phyloP scores from a whole-genome alignment of 2,113 vertebrate genomes.

The Boulengeromyrus knoepffleri region DNA sequence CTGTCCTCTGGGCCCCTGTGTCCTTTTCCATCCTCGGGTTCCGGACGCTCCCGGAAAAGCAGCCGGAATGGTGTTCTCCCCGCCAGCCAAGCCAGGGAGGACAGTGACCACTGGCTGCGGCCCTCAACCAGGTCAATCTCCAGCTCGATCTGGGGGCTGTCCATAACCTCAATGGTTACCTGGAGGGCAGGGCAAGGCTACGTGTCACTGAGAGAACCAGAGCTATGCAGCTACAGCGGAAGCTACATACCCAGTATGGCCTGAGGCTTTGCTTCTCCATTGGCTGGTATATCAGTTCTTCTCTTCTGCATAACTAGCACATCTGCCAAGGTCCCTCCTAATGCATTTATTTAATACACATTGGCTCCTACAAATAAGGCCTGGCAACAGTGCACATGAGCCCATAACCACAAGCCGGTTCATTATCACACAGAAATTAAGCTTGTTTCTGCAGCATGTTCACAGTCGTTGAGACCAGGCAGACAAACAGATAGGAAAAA shows the following conservation, averaged over 20 bases:
- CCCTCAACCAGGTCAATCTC: conserved; percentile 75
- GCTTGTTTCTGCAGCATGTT: background rate
- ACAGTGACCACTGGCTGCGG: conserved; percentile 65
- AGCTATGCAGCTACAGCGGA: background rate
- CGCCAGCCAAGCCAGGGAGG: conserved; percentile 59
- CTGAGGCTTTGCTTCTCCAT: background rate
- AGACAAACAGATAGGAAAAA: conserved; percentile 14
- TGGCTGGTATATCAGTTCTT: background rate
- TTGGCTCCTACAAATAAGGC: background rate
- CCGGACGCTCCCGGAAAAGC: conserved; percentile 74
- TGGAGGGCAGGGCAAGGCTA: conserved; percentile 31
- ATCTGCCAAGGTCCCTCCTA: background rate
- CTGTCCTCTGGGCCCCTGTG: conserved; percentile 50
- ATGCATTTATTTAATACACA: background rate
- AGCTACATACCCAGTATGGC: background rate
- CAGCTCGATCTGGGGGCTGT: conserved; percentile 69
- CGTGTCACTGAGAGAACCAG: conserved; percentile 15
- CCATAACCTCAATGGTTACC: conserved; percentile 79
- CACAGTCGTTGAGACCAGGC: conserved; percentile 15
- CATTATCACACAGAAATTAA: background rate
- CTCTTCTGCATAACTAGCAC: background rate
- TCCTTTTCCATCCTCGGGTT: conserved; percentile 48
- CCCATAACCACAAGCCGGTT: background rate
- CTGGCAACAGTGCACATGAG: background rate
- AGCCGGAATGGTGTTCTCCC: conserved; percentile 76